Evolutionary conservation across 2,113 vertebrate genomes (phyloP).

Genomic region (Mirounga angustirostris): DNA sequence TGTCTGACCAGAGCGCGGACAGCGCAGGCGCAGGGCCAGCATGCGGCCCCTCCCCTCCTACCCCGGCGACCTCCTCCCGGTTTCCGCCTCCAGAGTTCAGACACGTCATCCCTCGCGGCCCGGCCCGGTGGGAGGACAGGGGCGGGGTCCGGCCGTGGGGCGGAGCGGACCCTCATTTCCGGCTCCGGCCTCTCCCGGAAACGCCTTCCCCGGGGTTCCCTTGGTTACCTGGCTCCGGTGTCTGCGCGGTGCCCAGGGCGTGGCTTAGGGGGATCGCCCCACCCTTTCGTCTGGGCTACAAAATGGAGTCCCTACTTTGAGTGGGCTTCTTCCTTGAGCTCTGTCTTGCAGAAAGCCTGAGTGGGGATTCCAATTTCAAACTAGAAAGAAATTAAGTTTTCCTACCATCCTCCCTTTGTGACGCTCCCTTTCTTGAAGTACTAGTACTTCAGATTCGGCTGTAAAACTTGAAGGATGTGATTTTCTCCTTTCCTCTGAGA

Average conservation of each 20-base stretch:
- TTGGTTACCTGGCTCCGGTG: background rate
- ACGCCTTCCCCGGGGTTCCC: accelerated
- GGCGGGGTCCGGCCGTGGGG: background rate
- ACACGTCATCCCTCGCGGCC: constrained; percentile 75
- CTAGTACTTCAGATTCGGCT: background rate
- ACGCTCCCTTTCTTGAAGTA: background rate
- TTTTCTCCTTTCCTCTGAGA: background rate
- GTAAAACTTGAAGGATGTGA: background rate
- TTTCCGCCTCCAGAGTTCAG: constrained; percentile 65
- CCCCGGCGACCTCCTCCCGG: background rate
- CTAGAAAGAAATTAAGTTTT: background rate
- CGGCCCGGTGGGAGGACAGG: background rate
- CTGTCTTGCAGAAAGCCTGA: background rate
- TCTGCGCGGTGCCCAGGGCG: accelerated
- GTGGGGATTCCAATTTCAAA: background rate
- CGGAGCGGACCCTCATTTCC: background rate
- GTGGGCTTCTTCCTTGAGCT: accelerated
- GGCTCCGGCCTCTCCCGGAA: background rate
- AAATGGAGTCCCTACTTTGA: background rate
- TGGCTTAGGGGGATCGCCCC: background rate
- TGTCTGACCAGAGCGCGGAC: accelerated
- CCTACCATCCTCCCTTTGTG: too few relatives aligned
- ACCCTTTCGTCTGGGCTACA: accelerated
- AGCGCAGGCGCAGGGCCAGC: background rate
- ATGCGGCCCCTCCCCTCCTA: background rate